phyloP scores from a whole-genome alignment of 2,888 invertebrate species.

The Chalcis sispes region DNA sequence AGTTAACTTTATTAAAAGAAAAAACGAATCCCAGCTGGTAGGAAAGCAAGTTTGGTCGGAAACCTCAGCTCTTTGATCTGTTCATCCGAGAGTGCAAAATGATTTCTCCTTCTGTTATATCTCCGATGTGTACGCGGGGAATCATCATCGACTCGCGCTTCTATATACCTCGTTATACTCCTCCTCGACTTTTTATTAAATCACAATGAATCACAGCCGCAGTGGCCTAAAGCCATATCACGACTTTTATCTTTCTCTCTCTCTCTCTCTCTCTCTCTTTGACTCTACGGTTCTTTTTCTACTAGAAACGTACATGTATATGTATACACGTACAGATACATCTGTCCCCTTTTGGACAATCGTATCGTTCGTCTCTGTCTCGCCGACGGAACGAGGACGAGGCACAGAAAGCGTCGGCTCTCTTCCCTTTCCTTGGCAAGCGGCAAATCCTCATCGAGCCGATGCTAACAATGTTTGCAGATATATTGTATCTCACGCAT shows the following conservation, averaged over 20 bases:
- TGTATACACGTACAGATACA: conserved; percentile 5
- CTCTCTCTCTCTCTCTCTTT: conserved; percentile 31
- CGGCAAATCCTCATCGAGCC: conserved; percentile 74
- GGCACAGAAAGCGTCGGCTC: no score
- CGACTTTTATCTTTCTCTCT: conserved; percentile 23
- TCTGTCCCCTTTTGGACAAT: conserved; percentile 36
- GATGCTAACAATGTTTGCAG: conserved; percentile 77
- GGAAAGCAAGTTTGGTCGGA: conserved; percentile 12
- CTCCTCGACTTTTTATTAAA: conserved; percentile 50
- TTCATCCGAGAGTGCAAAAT: conserved; percentile 9
- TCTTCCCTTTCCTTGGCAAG: conserved; percentile 53
- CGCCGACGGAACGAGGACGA: background rate
- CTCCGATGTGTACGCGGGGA: background rate
- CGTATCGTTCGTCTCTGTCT: conserved; percentile 29
- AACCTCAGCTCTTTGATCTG: conserved; percentile 30
- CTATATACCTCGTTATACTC: background rate
- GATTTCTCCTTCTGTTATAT: conserved; percentile 16
- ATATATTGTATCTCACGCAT: conserved; percentile 81
- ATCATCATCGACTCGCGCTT: conserved; percentile 7
- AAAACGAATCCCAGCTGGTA: conserved; percentile 20
- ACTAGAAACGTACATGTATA: conserved; percentile 10
- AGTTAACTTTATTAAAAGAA: conserved; percentile 19
- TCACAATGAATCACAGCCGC: conserved; percentile 56
- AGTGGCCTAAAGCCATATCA: conserved; percentile 40
- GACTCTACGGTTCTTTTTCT: conserved; percentile 20